Percentiles rank a stretch among this genome's conserved stretches.
phyloP scores from a whole-genome alignment of 2,113 vertebrate species.

The Excalfactoria chinensis region DNA sequence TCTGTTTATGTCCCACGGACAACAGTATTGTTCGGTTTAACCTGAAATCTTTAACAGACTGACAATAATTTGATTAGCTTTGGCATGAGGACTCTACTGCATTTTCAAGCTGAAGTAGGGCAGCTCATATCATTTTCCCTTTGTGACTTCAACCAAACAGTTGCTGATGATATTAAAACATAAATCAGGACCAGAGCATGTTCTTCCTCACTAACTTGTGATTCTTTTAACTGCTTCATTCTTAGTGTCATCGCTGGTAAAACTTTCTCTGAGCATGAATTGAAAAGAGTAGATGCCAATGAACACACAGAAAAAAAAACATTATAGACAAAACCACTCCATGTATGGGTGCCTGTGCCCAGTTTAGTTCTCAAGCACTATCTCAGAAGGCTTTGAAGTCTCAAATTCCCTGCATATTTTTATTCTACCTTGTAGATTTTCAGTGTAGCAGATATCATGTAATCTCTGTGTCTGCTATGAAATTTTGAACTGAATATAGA shows the following conservation, averaged over 20 bases:
- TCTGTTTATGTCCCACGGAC: background rate
- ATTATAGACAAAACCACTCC: background rate
- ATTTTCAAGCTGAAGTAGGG: background rate
- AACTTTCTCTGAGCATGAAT: background rate
- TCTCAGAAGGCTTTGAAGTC: background rate
- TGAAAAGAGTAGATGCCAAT: background rate
- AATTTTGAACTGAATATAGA: background rate
- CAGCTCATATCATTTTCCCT: background rate
- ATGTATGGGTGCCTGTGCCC: background rate
- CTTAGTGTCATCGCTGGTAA: background rate
- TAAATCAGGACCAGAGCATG: background rate
- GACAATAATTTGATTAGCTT: background rate
- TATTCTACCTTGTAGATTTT: background rate
- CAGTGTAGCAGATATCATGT: background rate
- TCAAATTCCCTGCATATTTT: background rate
- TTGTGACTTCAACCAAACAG: background rate
- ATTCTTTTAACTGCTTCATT: background rate
- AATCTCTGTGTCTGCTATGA: background rate
- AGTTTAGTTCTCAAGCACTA: background rate
- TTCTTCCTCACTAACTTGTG: background rate
- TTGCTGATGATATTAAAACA: background rate
- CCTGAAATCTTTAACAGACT: background rate
- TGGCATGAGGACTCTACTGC: background rate
- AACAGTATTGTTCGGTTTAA: background rate
- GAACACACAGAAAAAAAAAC: background rate